Conservation (phyloP, 1,140 invertebrate species). For the Drosophila trapezifrons region DNA sequence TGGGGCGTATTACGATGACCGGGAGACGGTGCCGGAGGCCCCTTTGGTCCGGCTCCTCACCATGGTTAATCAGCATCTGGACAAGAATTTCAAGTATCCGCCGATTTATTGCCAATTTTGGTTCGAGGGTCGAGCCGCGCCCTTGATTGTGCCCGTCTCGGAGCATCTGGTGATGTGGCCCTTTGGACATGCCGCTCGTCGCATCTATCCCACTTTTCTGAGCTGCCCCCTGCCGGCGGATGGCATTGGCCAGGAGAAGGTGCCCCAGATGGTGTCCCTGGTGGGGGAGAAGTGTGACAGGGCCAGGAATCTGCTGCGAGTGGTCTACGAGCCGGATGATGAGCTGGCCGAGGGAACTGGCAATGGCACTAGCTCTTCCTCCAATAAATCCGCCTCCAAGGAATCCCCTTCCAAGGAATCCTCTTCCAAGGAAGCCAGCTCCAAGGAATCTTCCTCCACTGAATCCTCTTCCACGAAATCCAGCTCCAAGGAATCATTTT, state of each 20-base stretch:
- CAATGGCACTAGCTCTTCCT: neutral
- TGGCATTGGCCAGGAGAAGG: constrained; percentile 85
- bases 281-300: constrained; percentile 90
- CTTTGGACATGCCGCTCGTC: constrained; percentile 94
- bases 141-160: constrained; percentile 89
- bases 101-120: constrained; percentile 91
- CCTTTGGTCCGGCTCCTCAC: constrained; percentile 91
- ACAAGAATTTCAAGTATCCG: constrained; percentile 85
- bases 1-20: constrained; percentile 93
- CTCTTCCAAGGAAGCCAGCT: too few relatives aligned
- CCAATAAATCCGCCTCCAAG: too few relatives aligned
- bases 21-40: constrained; percentile 89
- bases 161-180: constrained; percentile 97
- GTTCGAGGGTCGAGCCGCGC: constrained; percentile 91
- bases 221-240: constrained; percentile 92
- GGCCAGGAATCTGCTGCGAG: constrained; percentile 91
- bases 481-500: too few relatives aligned
- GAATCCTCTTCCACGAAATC: too few relatives aligned
- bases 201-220: constrained; percentile 93
- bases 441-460: too few relatives aligned
- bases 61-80: constrained; percentile 88
- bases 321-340: constrained; percentile 88
- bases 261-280: constrained; percentile 92
- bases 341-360: neutral
- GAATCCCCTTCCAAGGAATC: too few relatives aligned